Evolutionary conservation across 2,888 invertebrate species (phyloP), one percentile per base, ranked within the genome.

Genomic region (Lymantria monacha): DNA sequence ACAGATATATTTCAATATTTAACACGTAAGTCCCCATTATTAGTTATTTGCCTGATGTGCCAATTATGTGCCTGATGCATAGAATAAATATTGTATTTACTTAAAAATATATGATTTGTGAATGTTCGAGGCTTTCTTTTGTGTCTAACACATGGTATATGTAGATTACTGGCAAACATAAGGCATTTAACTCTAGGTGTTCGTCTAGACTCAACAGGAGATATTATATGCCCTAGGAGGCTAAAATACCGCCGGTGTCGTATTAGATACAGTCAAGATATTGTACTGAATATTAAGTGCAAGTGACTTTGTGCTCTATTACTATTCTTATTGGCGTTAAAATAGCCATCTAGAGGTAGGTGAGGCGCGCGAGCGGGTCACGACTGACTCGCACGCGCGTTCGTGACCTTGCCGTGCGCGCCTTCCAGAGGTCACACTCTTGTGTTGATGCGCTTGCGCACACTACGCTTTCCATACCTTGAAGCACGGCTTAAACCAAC

Each of bases 361-460:
- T 58, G 66, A 72, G 72, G 85, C 84, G 79, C 85, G 83, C 82
- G 88, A 86, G 80, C 92, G 87, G 90, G 92, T 92, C 91, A 90
- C 91, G 89, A 90, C 81, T 81, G 77, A 79, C 74, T 79, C 82
- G 87, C 88, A 89, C 89, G 90, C 89, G 89, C 86, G 90, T 84
- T 90, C 90, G 87, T 91, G 91, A 91, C 91, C 91, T 91, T 91
- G 91, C 85, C 81, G 85, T 83, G 85, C 81, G 85, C 85, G 84
- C 85, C 75, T 81, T 74, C 70, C 83, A 84, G 87, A 90, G 88
- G 89, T 88, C 87, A 83, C 81, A 81, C 79, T 83, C 76, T 81
- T 79, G 83, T 81, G 83, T 78, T 83, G 87, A 87, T 87, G 87
- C 85, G 83, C 81, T 63, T 66, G 74, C 76, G 75, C 71, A 66